Evolutionary conservation across 2,113 vertebrate species (phyloP), one percentile per base, ranked within the genome.

Genomic region (Tinamus guttatus): DNA sequence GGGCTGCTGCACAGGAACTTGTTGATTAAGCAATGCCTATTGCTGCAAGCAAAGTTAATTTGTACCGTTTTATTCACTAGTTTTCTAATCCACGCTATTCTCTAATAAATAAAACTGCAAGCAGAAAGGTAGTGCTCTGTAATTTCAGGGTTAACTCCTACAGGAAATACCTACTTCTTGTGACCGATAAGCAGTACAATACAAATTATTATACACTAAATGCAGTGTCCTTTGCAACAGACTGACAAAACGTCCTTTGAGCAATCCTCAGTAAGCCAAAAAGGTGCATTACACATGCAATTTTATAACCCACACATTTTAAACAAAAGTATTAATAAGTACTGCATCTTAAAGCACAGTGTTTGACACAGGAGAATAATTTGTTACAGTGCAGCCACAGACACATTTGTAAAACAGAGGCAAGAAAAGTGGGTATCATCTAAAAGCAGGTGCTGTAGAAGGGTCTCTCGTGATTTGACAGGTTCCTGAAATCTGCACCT

Each of bases 1-100:
- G 18, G 71, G 75, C 64, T 91, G 60, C 68, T 79, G 78, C 68
- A 80, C 41, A 68, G 67, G 21, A 96, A 69, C 67, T 89, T 94
- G 40, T 85, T 96, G 73, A 87, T 76, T 63, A 94, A 87, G 62
- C 24, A 93, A 47, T 5, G 0, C 58, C 69, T 30, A 82, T 62
- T 85, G 94, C 90, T 62, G 36, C 79, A 90, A 80, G 20, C 11
- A 70, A 79, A 58, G 43, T 51, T 62, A 38, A 56, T 81, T 28
- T 64, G 13, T 84, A 15, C n/a, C 17, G 85, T 93, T 58, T 91
- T 60, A 68, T 75, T 88, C 27, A 43, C 73, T 69, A 90, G 73
- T 77, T 15, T 15, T 92, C 21, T 43, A 14, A 79, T 73, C 52
- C 71, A 3, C 54, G 52, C 1, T 6, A 52, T 76, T 79, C n/a